A percentile compares a stretch with the other conserved stretches of the same genome.
phyloP scores from a whole-genome alignment of 1,140 invertebrate species.

The Octopus sinensis region DNA sequence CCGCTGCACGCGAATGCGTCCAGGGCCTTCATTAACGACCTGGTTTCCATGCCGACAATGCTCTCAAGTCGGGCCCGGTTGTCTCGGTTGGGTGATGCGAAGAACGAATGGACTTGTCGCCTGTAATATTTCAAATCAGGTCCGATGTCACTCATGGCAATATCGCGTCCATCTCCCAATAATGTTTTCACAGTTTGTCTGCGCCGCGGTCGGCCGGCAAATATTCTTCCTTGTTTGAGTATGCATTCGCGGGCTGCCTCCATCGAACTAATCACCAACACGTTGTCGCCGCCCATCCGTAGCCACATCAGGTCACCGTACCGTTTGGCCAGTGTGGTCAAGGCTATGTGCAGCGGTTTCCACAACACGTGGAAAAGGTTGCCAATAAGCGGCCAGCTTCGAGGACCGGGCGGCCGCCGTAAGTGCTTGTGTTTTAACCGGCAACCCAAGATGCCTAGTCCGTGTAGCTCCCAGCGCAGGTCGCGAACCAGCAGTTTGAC shows the following conservation, averaged over 20 bases:
- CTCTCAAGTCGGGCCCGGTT: conserved; percentile 21
- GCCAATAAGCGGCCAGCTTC: conserved; percentile 26
- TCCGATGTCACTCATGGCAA: conserved; percentile 29
- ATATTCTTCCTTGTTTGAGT: conserved; percentile 25
- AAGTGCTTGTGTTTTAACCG: not conserved
- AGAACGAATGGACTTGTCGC: conserved; percentile 28
- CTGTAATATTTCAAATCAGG: conserved; percentile 31
- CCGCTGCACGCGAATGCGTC: conserved; percentile 5
- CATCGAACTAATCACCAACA: conserved; percentile 31
- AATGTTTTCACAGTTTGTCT: conserved; percentile 30
- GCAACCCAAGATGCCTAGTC: not conserved
- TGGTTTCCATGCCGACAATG: conserved; percentile 25
- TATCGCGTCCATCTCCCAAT: conserved; percentile 27
- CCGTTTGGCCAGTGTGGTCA: conserved; percentile 22
- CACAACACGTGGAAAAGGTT: conserved; percentile 30
- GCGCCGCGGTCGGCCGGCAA: conserved; percentile 28
- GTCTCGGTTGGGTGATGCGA: conserved; percentile 26
- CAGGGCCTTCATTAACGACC: conserved; percentile 25
- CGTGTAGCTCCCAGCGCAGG: not conserved
- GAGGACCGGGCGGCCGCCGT: conserved; percentile 26
- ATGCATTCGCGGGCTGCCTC: conserved; percentile 27
- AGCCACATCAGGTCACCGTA: conserved; percentile 30
- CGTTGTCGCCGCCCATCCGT: conserved; percentile 27
- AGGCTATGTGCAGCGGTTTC: conserved; percentile 27
- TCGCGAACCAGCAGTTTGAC: not conserved